Base-by-base conservation (phyloP, 1,140 invertebrate species). In the Drosophila kepulauana region DNA sequence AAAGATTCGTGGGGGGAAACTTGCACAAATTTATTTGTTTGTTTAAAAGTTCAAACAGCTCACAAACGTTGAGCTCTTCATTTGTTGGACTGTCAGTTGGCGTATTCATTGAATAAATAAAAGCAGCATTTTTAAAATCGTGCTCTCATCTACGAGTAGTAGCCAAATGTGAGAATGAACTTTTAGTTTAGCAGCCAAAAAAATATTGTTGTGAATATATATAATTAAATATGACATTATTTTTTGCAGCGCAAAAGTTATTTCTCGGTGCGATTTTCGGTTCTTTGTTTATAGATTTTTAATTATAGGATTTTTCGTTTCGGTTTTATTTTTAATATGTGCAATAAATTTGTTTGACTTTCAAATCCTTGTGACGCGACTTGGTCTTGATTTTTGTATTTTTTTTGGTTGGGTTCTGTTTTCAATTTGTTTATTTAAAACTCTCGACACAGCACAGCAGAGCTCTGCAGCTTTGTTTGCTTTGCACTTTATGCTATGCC, bases 151-250 rank as follows among this genome's bases (percentile, higher is more conserved):
- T 20, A 16, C 16, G 16, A 30, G 30, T 16, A 20, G 20, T 20
- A 25, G 48, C 11, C n/a, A 46, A 45, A 57, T 20, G 13, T 35
- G n/a, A 48, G 15, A 41, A 54, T 65, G 49, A 65, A 65, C 62
- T 61, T 68, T 54, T n/a, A 16, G 64, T 11, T 30, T 35, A n/a
- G 49, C 56, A 61, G 65, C 58, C 48, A 51, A 59, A 45, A 64
- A 25, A 25, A 25, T 25, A 25, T 25, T 25, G 20, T 25, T 25
- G 20, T 25, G 0, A 51, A 33, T 16, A 52, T 69, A 15, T 70
- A 70, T 58, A 75, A 59, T 75, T 75, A 75, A 75, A 48, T 49
- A 71, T 75, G 68, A 75, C 67, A 75, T 75, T 75, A 75, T 75
- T 70, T 70, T 46, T 46, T 48, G 54, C 54, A 57, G 38, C 48